A percentile compares a stretch with the other conserved stretches of the same genome.
These are phyloP conservation scores for Lagorchestes hirsutus DNA, from an alignment of 2,797 vertebrate species.

Conservation along the genomic window DNA sequence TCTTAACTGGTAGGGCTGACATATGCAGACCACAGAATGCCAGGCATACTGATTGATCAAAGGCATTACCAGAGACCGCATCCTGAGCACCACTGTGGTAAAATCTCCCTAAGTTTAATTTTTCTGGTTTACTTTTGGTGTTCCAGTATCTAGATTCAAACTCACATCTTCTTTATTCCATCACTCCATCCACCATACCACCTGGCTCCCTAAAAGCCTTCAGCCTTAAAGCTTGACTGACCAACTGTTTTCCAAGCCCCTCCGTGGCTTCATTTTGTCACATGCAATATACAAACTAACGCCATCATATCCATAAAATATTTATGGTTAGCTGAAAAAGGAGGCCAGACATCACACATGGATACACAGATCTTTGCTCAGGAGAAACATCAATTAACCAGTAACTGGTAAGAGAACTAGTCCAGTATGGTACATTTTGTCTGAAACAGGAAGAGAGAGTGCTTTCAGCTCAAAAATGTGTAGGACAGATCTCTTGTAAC, in stretches of 20 bases:
- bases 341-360: background rate
- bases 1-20: background rate
- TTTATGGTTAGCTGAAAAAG: background rate
- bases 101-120: background rate
- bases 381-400: background rate
- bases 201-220: too few relatives aligned
- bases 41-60: background rate
- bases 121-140: background rate
- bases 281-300: background rate
- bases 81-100: background rate
- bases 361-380: background rate
- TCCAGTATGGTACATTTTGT: background rate
- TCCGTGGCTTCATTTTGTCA: background rate
- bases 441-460: background rate
- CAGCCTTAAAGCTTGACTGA: background rate
- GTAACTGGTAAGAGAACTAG: background rate
- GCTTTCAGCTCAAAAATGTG: background rate
- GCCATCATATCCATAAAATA: background rate
- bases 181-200: too few relatives aligned
- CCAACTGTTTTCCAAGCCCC: background rate
- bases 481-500: background rate
- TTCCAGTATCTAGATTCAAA: background rate
- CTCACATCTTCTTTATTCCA: background rate
- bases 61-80: background rate
- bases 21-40: background rate